Conservation (phyloP, 2,113 vertebrate species). For the Microtus richardsoni region DNA sequence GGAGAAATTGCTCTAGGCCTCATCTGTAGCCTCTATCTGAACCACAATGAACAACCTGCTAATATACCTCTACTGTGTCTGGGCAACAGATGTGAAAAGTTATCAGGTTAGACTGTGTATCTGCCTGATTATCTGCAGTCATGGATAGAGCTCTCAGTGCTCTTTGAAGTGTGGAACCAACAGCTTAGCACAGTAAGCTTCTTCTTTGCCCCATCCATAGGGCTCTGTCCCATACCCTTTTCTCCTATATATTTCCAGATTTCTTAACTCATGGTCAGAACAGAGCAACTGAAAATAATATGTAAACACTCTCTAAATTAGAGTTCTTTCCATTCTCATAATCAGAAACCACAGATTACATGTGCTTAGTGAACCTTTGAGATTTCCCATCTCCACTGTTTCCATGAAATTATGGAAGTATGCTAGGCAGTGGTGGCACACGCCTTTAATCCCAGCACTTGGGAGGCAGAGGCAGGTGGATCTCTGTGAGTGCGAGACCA, state of each 20-base stretch:
- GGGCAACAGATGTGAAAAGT: not conserved
- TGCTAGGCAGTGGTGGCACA: too few relatives aligned
- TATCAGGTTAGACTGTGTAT: not conserved
- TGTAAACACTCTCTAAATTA: not conserved
- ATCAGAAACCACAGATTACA: not conserved
- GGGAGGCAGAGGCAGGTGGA: too few relatives aligned
- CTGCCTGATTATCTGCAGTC: not conserved
- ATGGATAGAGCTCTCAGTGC: too few relatives aligned
- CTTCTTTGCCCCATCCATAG: too few relatives aligned
- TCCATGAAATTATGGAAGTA: not conserved
- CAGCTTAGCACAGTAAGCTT: too few relatives aligned
- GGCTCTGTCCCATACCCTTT: too few relatives aligned
- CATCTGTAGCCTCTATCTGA: not conserved
- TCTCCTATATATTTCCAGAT: too few relatives aligned
- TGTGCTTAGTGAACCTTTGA: not conserved
- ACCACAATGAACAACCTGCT: not conserved
- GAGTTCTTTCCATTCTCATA: too few relatives aligned
- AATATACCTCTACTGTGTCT: not conserved
- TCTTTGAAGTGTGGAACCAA: too few relatives aligned
- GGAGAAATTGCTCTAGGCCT: rapidly evolving
- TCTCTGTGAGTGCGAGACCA: too few relatives aligned
- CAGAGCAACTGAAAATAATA: not conserved
- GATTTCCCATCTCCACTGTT: not conserved
- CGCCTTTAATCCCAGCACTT: too few relatives aligned
- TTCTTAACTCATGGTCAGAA: too few relatives aligned